These are phyloP conservation scores for Heterochromis multidens DNA, from an alignment of 2,113 vertebrate genomes.

Conservation along the genomic window DNA sequence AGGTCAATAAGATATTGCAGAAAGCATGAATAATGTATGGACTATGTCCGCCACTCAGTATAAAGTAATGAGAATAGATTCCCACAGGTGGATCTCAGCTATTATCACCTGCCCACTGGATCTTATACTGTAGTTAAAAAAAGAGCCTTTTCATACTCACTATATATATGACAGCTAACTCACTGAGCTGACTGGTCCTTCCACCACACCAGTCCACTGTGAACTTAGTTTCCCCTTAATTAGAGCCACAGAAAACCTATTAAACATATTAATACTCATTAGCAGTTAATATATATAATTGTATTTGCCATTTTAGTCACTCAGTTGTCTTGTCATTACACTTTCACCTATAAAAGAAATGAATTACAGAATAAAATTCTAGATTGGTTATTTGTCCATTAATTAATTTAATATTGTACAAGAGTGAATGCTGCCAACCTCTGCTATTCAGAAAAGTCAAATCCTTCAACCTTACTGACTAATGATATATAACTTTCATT, in stretches of 20 bases:
- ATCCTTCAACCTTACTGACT: background rate
- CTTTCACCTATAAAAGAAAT: background rate
- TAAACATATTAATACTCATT: background rate
- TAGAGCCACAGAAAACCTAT: background rate
- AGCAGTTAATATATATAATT: background rate
- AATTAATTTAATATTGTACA: background rate
- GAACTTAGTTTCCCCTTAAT: background rate
- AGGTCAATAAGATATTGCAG: constrained; percentile 59
- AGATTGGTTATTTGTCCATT: fast-evolving
- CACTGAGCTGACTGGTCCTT: background rate
- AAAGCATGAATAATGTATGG: constrained; percentile 65
- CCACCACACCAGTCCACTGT: background rate
- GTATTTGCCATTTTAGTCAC: background rate
- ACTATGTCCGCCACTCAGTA: background rate
- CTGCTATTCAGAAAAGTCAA: background rate
- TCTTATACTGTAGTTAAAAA: constrained; percentile 15
- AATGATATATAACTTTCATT: background rate
- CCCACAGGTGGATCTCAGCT: constrained; percentile 43
- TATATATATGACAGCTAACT: background rate
- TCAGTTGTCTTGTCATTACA: background rate
- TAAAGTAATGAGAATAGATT: constrained; percentile 60
- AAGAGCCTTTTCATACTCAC: background rate
- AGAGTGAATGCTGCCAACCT: background rate
- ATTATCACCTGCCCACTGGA: constrained; percentile 35
- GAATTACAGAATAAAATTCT: background rate